Conservation (phyloP, 2,113 vertebrate species). For the Gadus chalcogrammus region DNA sequence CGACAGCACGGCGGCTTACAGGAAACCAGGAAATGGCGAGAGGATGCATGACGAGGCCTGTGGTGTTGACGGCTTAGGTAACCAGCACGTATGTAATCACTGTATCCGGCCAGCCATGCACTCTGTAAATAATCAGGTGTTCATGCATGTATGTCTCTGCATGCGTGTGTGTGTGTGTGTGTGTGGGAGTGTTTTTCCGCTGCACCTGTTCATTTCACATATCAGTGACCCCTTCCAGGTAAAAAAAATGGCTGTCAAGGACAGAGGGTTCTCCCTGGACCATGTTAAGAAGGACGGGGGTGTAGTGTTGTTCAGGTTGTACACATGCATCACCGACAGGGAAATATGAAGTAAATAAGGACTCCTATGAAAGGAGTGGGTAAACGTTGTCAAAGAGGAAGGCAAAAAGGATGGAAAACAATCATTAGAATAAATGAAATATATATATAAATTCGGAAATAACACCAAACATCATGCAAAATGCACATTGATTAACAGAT, state of each 20-base stretch:
- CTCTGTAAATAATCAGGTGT: too few relatives aligned
- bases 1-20: too few relatives aligned
- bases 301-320: too few relatives aligned
- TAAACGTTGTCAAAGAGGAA: conserved; percentile 12
- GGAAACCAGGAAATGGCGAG: too few relatives aligned
- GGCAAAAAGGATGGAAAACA: conserved; percentile 11
- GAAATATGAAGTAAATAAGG: background rate
- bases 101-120: too few relatives aligned
- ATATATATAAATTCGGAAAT: background rate
- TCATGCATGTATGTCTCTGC: background rate
- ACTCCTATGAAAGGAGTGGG: conserved; percentile 39
- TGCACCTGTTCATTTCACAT: background rate
- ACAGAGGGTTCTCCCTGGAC: too few relatives aligned
- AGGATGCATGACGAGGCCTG: too few relatives aligned
- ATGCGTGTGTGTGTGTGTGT: conserved; percentile 5
- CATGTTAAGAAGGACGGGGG: background rate
- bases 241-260: too few relatives aligned
- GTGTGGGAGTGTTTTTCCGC: background rate
- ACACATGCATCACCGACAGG: background rate
- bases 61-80: too few relatives aligned
- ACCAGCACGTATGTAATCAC: too few relatives aligned
- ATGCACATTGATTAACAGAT: background rate
- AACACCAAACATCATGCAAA: background rate
- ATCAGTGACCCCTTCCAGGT: too few relatives aligned
- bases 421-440: background rate